These are phyloP conservation scores for Mareca strepera DNA, from an alignment of 2,797 vertebrate genomes.

Conservation along the genomic window DNA sequence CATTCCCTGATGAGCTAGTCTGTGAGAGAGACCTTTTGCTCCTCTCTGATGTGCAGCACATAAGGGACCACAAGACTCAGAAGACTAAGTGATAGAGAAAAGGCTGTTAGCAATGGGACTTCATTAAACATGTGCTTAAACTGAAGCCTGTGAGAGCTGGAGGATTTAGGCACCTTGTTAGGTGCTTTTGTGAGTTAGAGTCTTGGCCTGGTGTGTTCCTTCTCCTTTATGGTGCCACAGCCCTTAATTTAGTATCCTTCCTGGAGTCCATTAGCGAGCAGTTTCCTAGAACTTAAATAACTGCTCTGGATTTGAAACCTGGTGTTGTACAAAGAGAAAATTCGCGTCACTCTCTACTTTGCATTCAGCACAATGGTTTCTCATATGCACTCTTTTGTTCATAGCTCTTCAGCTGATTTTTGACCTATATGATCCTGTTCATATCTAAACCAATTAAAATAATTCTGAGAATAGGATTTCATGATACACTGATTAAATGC, in stretches of 20 bases:
- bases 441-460: constrained; percentile 34
- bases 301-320: background rate
- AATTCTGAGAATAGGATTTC: background rate
- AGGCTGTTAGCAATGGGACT: background rate
- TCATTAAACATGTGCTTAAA: background rate
- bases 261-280: background rate
- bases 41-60: accelerated
- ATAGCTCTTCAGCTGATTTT: constrained; percentile 22
- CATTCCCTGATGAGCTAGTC: background rate
- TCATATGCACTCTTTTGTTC: background rate
- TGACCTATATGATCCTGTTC: constrained; percentile 16
- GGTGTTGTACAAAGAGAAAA: background rate
- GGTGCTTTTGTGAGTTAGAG: background rate
- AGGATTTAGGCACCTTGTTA: background rate
- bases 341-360: background rate
- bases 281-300: background rate
- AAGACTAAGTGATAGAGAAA: background rate
- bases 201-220: background rate
- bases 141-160: background rate
- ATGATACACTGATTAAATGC: background rate
- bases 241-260: background rate
- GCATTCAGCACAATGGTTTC: background rate
- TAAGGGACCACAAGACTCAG: background rate
- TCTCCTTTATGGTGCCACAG: background rate
- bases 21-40: background rate